Evolutionary conservation across 2,888 invertebrate species (phyloP), one percentile per base, ranked within the genome.

Genomic region (Apocheima hispidaria): DNA sequence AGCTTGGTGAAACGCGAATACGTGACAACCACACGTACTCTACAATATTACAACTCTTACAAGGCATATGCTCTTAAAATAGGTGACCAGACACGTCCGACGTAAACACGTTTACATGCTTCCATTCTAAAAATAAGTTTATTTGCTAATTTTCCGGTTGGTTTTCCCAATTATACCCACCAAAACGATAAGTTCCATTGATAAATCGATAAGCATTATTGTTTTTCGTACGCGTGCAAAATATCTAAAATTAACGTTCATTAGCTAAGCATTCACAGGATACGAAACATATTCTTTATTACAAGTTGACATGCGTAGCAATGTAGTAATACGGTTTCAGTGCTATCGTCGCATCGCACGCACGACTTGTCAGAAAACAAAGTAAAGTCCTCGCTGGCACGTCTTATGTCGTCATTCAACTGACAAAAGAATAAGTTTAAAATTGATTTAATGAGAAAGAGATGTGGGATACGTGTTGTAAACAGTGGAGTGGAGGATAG

Each of bases 11-110:
- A 72, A 73, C 73, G 67, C 71, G 74, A 76, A 81, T 87, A 86
- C 85, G 84, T 86, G 88, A 87, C 85, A 80, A 86, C 81, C 77
- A 82, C 90, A 90, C 91, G 90, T 90, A 86, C 73, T 72, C 63
- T 67, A 71, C 82, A 77, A 79, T 83, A 26, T 12, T n/a, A 50
- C 38, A 20, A 40, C 28, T 40, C 83, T 82, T 79, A 73, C 72
- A 69, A 74, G 72, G 72, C 74, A 80, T 78, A 78, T 78, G 66
- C 73, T 66, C 77, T 72, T 52, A 70, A 71, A 73, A 73, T 81
- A 74, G 63, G 69, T 65, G 60, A 66, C 58, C 54, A 65, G 70
- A 75, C 82, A 85, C 87, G 87, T 85, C 79, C 80, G 68, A 43
- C 35, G 48, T 35, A 56, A 55, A 59, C 59, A 46, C 46, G 44